Base-by-base conservation (phyloP, 2,797 vertebrate genomes). In the Cossypha heuglini region DNA sequence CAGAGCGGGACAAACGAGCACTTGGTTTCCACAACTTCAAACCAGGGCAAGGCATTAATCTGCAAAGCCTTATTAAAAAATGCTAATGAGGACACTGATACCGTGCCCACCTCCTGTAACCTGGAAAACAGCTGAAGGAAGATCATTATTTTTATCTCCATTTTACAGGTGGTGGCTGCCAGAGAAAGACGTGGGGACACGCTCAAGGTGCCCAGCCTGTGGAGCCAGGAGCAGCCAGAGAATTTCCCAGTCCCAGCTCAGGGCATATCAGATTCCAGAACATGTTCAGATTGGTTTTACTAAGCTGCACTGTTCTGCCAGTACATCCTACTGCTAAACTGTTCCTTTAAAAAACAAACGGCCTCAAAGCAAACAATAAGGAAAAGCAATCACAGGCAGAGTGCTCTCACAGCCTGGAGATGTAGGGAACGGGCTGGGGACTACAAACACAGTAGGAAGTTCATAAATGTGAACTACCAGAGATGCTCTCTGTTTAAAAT, bases 71-170 rank as follows among this genome's bases (percentile, higher is more conserved):
- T 35, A 72, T 79, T 92, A 81, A 72, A 68, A 79, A 58, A 66
- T 7, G 43, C 52, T 92, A 86, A 88, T 11, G 84, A 95, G 92
- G 95, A 77, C 92, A 76, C 10, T 15, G 51, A 68, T 45, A 18
- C 35, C 0, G 6, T 33, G 84, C 73, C 87, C n/a, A 48, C 51
- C 83, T 79, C 45, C 86, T n/a, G 73, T 49, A 88, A 61, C 73
- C 87, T 58, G 86, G 75, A 73, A 88, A 92, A 64, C 16, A 16
- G 84, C 76, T 74, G 6, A 43, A 62, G 76, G 68, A 48, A 52
- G 40, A 83, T 26, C 40, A 31, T 33, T 66, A 59, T 64, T 89
- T 93, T 85, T 31, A 62, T 77, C 80, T 76, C 58, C 42, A 8
- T 78, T 69, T 73, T 31, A 62, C 51, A 51, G 63, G 49, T 22